Evolutionary conservation across 2,888 invertebrate genomes (phyloP).

Genomic region (Platycheirus albimanus): DNA sequence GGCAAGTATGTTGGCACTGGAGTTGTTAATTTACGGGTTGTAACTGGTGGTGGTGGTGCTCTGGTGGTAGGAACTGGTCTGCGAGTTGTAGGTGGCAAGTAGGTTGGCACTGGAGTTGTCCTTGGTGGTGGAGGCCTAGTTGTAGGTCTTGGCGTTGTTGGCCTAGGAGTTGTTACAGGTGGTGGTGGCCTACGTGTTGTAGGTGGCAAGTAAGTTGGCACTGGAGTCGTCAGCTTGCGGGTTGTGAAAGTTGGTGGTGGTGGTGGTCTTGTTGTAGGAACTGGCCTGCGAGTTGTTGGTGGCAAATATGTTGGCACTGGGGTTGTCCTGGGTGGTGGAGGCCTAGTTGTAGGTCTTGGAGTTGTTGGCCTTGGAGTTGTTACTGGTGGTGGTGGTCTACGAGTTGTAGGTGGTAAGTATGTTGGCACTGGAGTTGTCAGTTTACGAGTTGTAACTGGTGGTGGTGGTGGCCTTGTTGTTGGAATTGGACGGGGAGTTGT

Average conservation of each 20-base stretch:
- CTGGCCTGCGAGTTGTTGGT: conserved; percentile 72
- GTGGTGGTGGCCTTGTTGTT: conserved; percentile 12
- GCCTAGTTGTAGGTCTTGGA: neutral
- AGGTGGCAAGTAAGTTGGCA: conserved; percentile 75
- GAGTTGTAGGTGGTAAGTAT: conserved; percentile 15
- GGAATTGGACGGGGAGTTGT: conserved; percentile 1
- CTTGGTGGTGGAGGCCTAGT: conserved; percentile 16
- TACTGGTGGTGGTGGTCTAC: conserved; percentile 45
- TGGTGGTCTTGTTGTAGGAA: neutral
- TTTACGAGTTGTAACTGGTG: conserved; percentile 16
- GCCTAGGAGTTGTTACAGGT: conserved; percentile 68
- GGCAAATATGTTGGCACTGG: conserved; percentile 69
- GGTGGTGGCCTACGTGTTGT: conserved; percentile 75
- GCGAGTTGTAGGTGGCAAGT: conserved; percentile 41
- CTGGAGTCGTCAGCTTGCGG: conserved; percentile 51
- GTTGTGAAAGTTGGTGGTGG: conserved; percentile 41
- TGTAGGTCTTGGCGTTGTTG: conserved; percentile 46
- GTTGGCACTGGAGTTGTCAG: conserved; percentile 44
- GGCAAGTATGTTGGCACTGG: neutral
- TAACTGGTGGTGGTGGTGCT: conserved; percentile 21
- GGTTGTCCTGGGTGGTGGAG: neutral
- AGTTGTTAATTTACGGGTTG: neutral
- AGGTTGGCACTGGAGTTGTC: conserved; percentile 16
- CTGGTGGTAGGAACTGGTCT: too few species aligned
- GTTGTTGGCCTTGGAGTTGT: conserved; percentile 32